phyloP scores from a whole-genome alignment of 2,888 invertebrate species.

The Caenorhabditis doughertyi region DNA sequence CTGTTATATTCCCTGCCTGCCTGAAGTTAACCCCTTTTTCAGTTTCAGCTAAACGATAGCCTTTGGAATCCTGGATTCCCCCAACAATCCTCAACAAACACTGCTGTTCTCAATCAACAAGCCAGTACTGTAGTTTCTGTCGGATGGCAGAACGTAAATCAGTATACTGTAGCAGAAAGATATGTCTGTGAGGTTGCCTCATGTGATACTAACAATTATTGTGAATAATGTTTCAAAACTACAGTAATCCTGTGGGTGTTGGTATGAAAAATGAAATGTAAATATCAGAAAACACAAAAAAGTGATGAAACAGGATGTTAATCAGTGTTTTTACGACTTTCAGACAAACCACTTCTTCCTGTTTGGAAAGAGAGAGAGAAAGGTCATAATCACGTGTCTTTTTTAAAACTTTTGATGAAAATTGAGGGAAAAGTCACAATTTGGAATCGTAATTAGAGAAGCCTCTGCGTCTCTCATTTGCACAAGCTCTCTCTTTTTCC shows the following conservation, averaged over 20 bases:
- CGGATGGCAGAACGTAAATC: constrained; percentile 58
- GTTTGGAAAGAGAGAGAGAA: not conserved
- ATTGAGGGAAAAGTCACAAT: too few relatives aligned
- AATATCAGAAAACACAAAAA: not conserved
- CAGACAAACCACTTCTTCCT: constrained; percentile 4
- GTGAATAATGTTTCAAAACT: constrained; percentile 28
- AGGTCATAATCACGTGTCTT: too few relatives aligned
- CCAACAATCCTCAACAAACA: constrained; percentile 16
- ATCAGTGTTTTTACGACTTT: constrained; percentile 18
- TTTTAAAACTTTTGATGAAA: too few relatives aligned
- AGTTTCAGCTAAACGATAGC: constrained; percentile 42
- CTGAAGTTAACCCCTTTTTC: not conserved
- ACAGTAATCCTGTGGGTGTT: too few relatives aligned
- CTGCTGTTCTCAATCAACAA: constrained; percentile 46
- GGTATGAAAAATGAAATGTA: too few relatives aligned
- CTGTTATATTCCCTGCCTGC: too few relatives aligned
- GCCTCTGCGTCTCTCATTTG: too few relatives aligned
- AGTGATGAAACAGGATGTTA: constrained; percentile 14
- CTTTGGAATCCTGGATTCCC: constrained; percentile 53
- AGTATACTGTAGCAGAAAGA: constrained; percentile 40
- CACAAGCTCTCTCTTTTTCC: too few relatives aligned
- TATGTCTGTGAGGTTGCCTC: constrained; percentile 52
- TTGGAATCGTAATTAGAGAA: too few relatives aligned
- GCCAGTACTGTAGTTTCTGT: constrained; percentile 9
- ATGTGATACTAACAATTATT: constrained; percentile 54